Evolutionary conservation across 2,113 vertebrate genomes (phyloP), one percentile per base, ranked within the genome.

Genomic region (Neolamprologus caudopunctatus): DNA sequence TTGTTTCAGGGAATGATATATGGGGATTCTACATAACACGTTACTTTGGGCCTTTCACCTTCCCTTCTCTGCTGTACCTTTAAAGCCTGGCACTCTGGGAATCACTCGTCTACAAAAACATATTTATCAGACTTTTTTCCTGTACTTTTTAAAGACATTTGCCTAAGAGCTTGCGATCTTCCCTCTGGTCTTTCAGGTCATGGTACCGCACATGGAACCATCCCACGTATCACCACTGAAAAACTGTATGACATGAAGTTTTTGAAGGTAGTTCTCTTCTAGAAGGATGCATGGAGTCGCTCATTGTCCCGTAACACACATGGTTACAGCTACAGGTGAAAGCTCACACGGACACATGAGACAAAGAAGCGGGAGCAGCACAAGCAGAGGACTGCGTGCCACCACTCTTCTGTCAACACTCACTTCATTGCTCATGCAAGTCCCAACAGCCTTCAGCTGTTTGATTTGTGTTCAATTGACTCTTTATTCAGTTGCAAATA

Each of bases 121-220:
- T 0, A 73, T 28, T 17, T 47, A 73, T 10, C 40, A 28, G 40
- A 26, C 2, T 45, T 17, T 2, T 47, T 17, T 45, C 9, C 14
- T 26, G 11, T 42, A 26, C 40, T 26, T 73, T 45, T 28, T 26
- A 73, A 42, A 73, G 11, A 53, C n/a, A 47, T 35, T 9, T 50
- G 28, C n/a, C 14, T 26, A 9, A 47, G 6, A 90, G 26, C 8
- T 16, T 81, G 47, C 71, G 1, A 12, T 66, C n/a, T 19, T 80
- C 28, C 73, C 17, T 80, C 35, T 84, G 42, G 3, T 24, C 45
- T 88, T 90, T 55, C 90, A 97, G 96, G 75, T 85, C 95, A 16
- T 97, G 96, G 96, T 95, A 96, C 82, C 96, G 96, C 16, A 14
- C 94, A n/a, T 97, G 96, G 96, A 96, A 95, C 80, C 80, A 85